phyloP scores from a whole-genome alignment of 2,888 invertebrate genomes.

The Pandemis corylana region DNA sequence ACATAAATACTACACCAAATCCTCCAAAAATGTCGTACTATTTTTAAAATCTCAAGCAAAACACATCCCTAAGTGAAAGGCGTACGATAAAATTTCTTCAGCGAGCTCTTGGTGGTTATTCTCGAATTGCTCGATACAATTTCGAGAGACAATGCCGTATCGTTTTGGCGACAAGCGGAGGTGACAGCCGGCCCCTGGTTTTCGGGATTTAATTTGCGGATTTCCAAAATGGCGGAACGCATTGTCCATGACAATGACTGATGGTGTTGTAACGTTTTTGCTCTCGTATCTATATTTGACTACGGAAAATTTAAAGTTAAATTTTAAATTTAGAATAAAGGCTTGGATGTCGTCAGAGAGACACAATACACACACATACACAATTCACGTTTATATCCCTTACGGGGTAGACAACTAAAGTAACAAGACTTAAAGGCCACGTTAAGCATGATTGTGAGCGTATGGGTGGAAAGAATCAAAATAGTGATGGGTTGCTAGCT shows the following conservation, averaged over 20 bases:
- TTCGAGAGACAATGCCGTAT: conserved; percentile 72
- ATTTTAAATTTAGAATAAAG: not conserved
- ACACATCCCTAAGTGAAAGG: conserved; percentile 16
- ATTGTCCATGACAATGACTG: conserved; percentile 71
- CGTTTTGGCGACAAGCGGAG: conserved; percentile 76
- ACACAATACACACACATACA: too few species aligned
- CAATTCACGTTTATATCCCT: too few species aligned
- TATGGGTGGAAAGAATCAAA: too few species aligned
- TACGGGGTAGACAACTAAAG: too few species aligned
- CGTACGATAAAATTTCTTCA: conserved; percentile 45
- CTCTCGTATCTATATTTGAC: conserved; percentile 42
- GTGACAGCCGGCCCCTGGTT: conserved; percentile 71
- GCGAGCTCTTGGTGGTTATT: conserved; percentile 29
- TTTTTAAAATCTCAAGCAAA: not conserved
- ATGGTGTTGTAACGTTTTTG: conserved; percentile 60
- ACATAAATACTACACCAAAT: conserved; percentile 65
- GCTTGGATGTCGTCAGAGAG: too few species aligned
- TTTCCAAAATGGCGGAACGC: conserved; percentile 72
- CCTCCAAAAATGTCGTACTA: conserved; percentile 43
- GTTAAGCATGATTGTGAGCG: too few species aligned
- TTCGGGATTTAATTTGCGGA: conserved; percentile 78
- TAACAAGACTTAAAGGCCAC: too few species aligned
- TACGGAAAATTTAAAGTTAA: not conserved
- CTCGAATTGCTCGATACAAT: conserved; percentile 26
- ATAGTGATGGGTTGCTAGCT: too few species aligned